phyloP scores from a whole-genome alignment of 2,888 invertebrate genomes.

The Tetropium fuscum region DNA sequence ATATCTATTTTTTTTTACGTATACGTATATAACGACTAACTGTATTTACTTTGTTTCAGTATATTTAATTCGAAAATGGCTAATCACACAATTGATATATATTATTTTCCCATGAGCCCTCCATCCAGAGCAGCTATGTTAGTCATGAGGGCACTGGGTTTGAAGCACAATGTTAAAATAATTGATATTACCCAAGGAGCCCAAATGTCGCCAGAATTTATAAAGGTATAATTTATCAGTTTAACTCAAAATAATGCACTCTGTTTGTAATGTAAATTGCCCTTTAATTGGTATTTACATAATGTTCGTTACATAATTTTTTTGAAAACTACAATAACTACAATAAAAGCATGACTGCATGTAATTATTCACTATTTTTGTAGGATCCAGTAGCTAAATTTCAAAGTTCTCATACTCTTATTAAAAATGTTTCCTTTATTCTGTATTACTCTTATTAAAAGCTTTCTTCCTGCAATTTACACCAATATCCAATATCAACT shows the following conservation, averaged over 20 bases:
- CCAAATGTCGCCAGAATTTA: conserved; percentile 74
- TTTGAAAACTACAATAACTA: background rate
- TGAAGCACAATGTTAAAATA: conserved; percentile 75
- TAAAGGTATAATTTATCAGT: no score
- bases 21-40: no score
- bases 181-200: conserved; percentile 73
- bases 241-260: no score
- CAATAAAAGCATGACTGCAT: no score
- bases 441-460: no score
- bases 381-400: no score
- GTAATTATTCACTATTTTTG: no score
- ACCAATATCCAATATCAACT: no score
- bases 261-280: background rate
- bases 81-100: conserved; percentile 69
- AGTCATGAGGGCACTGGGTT: conserved; percentile 73
- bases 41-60: conserved; percentile 44
- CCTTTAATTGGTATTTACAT: background rate
- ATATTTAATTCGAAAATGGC: conserved; percentile 51
- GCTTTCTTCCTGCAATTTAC: no score
- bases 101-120: conserved; percentile 74
- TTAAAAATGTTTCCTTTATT: no score
- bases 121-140: conserved; percentile 74
- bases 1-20: no score
- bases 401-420: no score
- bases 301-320: background rate